Conservation (phyloP, 2,113 vertebrate species). For the Chamaetylas fuelleborni region DNA sequence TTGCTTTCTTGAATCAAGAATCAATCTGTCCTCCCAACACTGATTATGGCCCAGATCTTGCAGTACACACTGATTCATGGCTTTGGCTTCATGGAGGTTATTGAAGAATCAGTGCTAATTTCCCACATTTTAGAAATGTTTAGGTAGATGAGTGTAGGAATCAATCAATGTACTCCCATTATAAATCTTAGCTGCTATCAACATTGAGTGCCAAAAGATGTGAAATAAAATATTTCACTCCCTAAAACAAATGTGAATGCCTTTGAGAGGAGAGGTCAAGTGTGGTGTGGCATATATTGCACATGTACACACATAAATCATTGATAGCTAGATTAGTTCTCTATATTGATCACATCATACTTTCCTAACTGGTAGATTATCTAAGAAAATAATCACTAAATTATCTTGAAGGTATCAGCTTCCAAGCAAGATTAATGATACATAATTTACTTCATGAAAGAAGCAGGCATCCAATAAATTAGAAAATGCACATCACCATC, state of each 20-base stretch:
- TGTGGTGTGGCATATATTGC: not conserved
- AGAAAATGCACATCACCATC: slow-evolving; percentile 68
- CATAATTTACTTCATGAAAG: slow-evolving; percentile 75
- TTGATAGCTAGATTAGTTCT: slow-evolving; percentile 33
- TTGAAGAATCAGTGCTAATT: slow-evolving; percentile 8
- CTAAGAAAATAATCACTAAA: slow-evolving; percentile 74
- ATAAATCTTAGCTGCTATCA: slow-evolving; percentile 31
- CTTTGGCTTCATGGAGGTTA: not conserved
- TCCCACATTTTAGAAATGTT: slow-evolving; percentile 24
- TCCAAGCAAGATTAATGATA: slow-evolving; percentile 75
- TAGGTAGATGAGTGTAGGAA: slow-evolving; percentile 2
- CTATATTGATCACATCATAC: slow-evolving; percentile 55
- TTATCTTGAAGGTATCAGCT: slow-evolving; percentile 66
- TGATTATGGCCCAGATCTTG: not conserved
- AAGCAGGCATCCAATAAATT: slow-evolving; percentile 78
- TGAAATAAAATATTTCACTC: slow-evolving; percentile 37
- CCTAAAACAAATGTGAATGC: slow-evolving; percentile 21
- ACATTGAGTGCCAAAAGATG: not conserved
- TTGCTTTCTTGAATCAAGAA: not conserved
- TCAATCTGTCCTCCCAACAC: not conserved
- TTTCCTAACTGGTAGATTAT: slow-evolving; percentile 65
- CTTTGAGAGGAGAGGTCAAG: slow-evolving; percentile 13
- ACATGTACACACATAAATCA: not conserved
- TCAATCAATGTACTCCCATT: not conserved
- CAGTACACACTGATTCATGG: not conserved